Percentiles rank a stretch among this genome's conserved stretches.
These are phyloP conservation scores for Puffinus mauretanicus DNA, from an alignment of 2,113 vertebrate species.

Conservation along the genomic window DNA sequence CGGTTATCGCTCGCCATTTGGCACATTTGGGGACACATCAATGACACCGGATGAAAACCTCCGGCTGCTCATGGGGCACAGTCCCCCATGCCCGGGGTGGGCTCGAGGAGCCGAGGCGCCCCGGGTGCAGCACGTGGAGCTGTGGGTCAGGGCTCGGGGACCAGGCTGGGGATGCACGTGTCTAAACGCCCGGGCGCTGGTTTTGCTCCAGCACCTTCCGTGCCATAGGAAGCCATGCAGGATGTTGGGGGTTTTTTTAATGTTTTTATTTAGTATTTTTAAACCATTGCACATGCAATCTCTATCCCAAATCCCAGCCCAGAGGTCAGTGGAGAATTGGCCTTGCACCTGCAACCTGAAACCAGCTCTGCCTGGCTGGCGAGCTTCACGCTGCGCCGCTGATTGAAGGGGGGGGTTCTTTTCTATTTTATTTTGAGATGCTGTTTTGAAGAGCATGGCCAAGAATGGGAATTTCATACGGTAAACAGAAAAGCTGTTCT, in stretches of 20 bases:
- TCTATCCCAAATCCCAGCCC: neutral
- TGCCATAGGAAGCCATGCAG: neutral
- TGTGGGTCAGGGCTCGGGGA: neutral
- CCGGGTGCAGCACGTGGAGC: neutral
- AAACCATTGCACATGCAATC: neutral
- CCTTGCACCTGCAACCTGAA: conserved; percentile 57
- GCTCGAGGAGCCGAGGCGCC: neutral
- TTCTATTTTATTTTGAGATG: neutral
- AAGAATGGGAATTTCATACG: neutral
- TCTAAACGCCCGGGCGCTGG: accelerated
- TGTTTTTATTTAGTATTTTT: neutral
- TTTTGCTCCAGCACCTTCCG: neutral
- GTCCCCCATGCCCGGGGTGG: accelerated
- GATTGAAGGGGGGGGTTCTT: conserved; percentile 19
- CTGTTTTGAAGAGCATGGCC: neutral
- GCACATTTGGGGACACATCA: neutral
- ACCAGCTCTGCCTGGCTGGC: conserved; percentile 9
- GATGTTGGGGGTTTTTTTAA: neutral
- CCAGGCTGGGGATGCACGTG: neutral
- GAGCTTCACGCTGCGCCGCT: neutral
- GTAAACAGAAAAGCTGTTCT: conserved; percentile 46
- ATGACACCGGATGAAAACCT: neutral
- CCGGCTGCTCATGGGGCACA: neutral
- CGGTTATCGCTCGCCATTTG: accelerated
- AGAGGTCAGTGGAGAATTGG: conserved; percentile 24